A percentile compares a stretch with the other conserved stretches of the same genome.
Evolutionary conservation across 2,888 invertebrate species (phyloP).

Genomic region (Dilophus febrilis): DNA sequence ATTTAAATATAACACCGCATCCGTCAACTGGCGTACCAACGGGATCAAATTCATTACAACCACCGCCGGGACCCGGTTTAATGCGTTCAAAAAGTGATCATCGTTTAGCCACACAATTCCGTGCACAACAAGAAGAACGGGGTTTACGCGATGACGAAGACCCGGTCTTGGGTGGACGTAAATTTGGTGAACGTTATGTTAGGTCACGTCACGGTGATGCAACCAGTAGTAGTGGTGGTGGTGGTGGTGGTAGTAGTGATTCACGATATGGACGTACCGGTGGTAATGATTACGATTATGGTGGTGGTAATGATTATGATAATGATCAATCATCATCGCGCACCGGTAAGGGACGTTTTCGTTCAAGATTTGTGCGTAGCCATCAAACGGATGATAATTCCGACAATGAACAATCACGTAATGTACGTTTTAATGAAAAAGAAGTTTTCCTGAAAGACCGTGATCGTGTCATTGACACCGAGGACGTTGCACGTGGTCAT

Average conservation of each 20-base stretch:
- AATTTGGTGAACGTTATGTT: conserved; percentile 51
- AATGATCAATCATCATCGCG: conserved; percentile 39
- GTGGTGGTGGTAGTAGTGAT: conserved; percentile 30
- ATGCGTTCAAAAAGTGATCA: conserved; percentile 91
- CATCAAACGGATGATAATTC: conserved; percentile 58
- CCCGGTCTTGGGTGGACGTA: conserved; percentile 53
- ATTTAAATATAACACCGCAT: conserved; percentile 60
- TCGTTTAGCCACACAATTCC: conserved; percentile 71
- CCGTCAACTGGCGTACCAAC: conserved; percentile 33
- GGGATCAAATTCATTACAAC: conserved; percentile 37
- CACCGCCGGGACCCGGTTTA: conserved; percentile 52
- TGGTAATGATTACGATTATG: conserved; percentile 38
- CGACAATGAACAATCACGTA: conserved; percentile 48
- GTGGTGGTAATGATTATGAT: conserved; percentile 48
- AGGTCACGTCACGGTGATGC: conserved; percentile 32
- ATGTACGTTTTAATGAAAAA: conserved; percentile 48
- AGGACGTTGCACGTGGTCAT: conserved; percentile 72
- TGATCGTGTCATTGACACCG: conserved; percentile 66
- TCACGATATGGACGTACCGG: conserved; percentile 35
- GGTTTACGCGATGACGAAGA: conserved; percentile 49
- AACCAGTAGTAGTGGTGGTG: conserved; percentile 16
- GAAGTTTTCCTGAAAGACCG: conserved; percentile 52
- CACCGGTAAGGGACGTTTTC: conserved; percentile 48
- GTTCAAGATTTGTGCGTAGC: conserved; percentile 50
- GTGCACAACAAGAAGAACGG: conserved; percentile 62